phyloP scores from a whole-genome alignment of 1,140 invertebrate genomes.

The Bicyclus anynana region DNA sequence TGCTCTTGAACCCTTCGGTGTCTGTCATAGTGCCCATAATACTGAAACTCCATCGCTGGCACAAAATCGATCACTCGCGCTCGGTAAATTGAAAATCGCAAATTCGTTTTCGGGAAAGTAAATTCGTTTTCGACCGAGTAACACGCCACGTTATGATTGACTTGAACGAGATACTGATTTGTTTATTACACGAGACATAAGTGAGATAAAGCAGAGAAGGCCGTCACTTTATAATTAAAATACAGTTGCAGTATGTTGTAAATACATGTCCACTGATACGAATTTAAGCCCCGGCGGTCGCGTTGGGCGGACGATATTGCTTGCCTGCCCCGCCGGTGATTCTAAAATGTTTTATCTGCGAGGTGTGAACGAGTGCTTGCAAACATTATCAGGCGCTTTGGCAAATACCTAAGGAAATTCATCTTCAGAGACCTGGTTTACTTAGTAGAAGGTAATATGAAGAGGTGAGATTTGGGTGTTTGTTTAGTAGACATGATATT shows the following conservation, averaged over 20 bases:
- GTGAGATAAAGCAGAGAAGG: constrained; percentile 55
- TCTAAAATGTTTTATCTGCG: constrained; percentile 21
- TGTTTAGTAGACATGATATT: background rate
- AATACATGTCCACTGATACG: constrained; percentile 18
- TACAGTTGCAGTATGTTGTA: constrained; percentile 7
- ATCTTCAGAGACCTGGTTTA: constrained; percentile 1
- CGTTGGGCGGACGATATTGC: constrained; percentile 15
- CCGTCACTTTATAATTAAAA: constrained; percentile 34
- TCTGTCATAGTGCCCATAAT: constrained; percentile 58
- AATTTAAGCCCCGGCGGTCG: constrained; percentile 3
- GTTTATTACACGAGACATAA: constrained; percentile 50
- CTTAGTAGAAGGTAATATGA: background rate
- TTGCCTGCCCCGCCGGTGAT: constrained; percentile 14
- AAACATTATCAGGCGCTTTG: constrained; percentile 43
- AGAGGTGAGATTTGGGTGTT: background rate
- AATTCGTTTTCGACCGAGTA: constrained; percentile 13
- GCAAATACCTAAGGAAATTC: constrained; percentile 31
- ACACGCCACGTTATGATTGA: constrained; percentile 43
- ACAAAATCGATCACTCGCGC: constrained; percentile 7
- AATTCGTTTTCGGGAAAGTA: background rate
- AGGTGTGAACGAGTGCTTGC: constrained; percentile 33
- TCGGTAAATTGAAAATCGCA: too few species aligned
- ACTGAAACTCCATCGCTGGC: constrained; percentile 62
- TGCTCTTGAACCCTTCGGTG: constrained; percentile 49
- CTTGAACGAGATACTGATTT: constrained; percentile 58